These are phyloP conservation scores for Entosphenus tridentatus DNA, from an alignment of 2,113 vertebrate species.

Conservation along the genomic window DNA sequence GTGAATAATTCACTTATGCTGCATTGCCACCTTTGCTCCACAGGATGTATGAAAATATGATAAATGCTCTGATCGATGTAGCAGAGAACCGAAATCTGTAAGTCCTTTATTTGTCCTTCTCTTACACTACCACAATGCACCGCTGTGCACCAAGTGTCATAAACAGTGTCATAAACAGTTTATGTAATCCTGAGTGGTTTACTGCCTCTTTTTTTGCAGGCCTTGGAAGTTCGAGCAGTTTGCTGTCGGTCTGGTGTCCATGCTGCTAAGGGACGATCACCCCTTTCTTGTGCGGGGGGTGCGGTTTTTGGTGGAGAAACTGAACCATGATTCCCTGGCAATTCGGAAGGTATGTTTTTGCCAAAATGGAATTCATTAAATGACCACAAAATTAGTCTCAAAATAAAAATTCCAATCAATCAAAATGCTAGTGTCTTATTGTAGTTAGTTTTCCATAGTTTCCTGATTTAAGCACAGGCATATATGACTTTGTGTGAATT, in stretches of 20 bases:
- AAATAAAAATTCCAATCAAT: no score
- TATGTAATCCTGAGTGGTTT: background rate
- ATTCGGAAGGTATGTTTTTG: conserved; percentile 51
- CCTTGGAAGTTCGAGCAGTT: conserved; percentile 97
- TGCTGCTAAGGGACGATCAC: conserved; percentile 67
- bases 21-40: conserved; percentile 5
- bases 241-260: conserved; percentile 62
- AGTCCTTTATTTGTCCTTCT: conserved; percentile 16
- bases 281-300: conserved; percentile 47
- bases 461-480: no score
- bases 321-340: conserved; percentile 80
- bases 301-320: conserved; percentile 64
- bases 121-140: background rate
- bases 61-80: conserved; percentile 45
- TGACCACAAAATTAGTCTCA: no score
- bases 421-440: no score
- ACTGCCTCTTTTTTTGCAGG: conserved; percentile 20
- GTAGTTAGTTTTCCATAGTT: no score
- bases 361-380: background rate
- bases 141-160: background rate
- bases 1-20: no score
- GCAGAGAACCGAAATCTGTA: conserved; percentile 69
- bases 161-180: background rate
- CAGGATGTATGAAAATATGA: conserved; percentile 64
- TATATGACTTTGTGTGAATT: background rate